Conservation (phyloP, 2,797 vertebrate species). For the Centropyge bicolor region DNA sequence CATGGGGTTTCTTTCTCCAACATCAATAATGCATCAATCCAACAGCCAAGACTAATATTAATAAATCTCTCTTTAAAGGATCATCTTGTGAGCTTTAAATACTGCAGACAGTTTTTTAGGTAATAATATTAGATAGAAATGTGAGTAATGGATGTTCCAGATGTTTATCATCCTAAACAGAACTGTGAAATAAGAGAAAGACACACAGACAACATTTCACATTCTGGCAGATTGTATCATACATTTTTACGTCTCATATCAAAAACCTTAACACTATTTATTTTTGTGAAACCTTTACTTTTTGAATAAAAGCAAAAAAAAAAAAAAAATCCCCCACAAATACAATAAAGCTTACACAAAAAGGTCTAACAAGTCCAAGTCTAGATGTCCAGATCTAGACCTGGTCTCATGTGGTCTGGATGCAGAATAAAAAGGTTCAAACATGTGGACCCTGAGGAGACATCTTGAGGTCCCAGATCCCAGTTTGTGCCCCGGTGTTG, state of each 20-base stretch:
- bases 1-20: not conserved
- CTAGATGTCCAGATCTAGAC: too few relatives aligned
- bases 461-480: not conserved
- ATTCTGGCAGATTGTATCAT: too few relatives aligned
- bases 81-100: constrained; percentile 9
- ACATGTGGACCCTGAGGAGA: not conserved
- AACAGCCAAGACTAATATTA: not conserved
- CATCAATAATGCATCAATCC: constrained; percentile 6
- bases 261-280: not conserved
- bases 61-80: not conserved
- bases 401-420: not conserved
- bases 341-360: too few relatives aligned
- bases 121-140: too few relatives aligned
- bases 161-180: not conserved
- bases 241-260: not conserved
- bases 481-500: not conserved
- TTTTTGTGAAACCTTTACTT: not conserved
- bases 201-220: not conserved
- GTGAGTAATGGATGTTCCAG: not conserved
- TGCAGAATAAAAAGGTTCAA: too few relatives aligned
- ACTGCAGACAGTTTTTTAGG: not conserved
- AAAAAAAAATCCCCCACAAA: too few relatives aligned
- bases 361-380: too few relatives aligned
- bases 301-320: too few relatives aligned
- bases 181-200: not conserved